Conservation (phyloP, 1,140 invertebrate species). For the Leptinotarsa undecemlineata region DNA sequence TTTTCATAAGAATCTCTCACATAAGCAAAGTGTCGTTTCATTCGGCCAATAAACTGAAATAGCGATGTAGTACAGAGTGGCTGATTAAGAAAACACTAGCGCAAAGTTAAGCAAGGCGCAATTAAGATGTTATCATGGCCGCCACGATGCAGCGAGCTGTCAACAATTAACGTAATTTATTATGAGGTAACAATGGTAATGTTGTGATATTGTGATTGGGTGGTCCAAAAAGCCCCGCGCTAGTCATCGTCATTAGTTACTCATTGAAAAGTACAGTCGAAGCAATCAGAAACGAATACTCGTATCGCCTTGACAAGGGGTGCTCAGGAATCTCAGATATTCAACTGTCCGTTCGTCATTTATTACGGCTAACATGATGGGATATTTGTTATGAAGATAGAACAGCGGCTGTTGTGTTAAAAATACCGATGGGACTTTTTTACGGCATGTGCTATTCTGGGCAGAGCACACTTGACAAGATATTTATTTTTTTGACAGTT, state of each 20-base stretch:
- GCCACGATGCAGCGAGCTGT: constrained; percentile 53
- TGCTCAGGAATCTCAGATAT: constrained; percentile 36
- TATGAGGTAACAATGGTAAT: constrained; percentile 54
- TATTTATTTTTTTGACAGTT: constrained; percentile 8
- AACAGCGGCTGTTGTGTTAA: constrained; percentile 19
- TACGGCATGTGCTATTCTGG: not conserved
- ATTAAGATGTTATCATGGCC: constrained; percentile 54
- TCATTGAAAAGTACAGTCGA: constrained; percentile 48
- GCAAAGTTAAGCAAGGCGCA: constrained; percentile 52
- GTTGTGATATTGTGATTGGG: constrained; percentile 54
- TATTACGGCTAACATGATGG: constrained; percentile 33
- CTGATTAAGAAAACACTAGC: constrained; percentile 53
- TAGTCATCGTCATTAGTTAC: constrained; percentile 54
- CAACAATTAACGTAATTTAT: constrained; percentile 56
- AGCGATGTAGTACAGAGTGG: constrained; percentile 15
- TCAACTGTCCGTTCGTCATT: constrained; percentile 34
- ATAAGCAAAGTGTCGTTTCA: not conserved
- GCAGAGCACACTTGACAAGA: not conserved
- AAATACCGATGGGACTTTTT: constrained; percentile 24
- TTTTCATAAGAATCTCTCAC: not conserved
- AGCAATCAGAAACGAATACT: constrained; percentile 22
- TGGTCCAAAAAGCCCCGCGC: constrained; percentile 43
- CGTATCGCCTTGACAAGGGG: constrained; percentile 12
- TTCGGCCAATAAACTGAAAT: not conserved
- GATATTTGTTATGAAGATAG: constrained; percentile 25